Evolutionary conservation across 2,113 vertebrate genomes (phyloP).

Genomic region (Struthidea cinerea): DNA sequence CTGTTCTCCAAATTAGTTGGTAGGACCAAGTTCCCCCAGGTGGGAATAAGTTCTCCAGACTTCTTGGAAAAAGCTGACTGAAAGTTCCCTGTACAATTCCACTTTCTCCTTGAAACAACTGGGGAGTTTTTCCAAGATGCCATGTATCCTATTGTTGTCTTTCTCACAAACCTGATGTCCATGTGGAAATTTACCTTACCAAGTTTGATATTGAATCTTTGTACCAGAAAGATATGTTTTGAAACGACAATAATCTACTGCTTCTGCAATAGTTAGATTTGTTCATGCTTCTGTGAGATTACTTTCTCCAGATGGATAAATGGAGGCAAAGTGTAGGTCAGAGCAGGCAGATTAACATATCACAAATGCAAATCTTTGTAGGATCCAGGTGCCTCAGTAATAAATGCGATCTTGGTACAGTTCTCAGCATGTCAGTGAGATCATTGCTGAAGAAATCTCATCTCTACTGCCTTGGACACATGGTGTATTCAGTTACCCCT

Average conservation of each 20-base stretch:
- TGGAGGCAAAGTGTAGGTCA: not conserved
- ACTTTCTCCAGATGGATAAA: not conserved
- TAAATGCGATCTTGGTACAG: not conserved
- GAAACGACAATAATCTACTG: not conserved
- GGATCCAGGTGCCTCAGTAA: not conserved
- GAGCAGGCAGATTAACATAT: not conserved
- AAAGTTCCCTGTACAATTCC: not conserved
- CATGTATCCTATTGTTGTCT: not conserved
- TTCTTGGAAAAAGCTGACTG: not conserved
- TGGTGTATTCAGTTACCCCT: not conserved
- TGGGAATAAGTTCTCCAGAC: constrained; percentile 54
- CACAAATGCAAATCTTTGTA: not conserved
- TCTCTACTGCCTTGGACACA: fast-evolving
- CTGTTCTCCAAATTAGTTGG: constrained; percentile 70
- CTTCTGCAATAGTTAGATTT: not conserved
- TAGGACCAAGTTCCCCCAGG: constrained; percentile 57
- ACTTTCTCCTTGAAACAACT: not conserved
- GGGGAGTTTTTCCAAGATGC: not conserved
- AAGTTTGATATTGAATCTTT: not conserved
- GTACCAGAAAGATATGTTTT: not conserved
- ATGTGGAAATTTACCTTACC: not conserved
- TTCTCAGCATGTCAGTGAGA: not conserved
- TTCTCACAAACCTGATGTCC: not conserved
- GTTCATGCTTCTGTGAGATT: not conserved
- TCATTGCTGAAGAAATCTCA: not conserved